phyloP scores from a whole-genome alignment of 2,797 vertebrate species.

The Sebastes goodei region DNA sequence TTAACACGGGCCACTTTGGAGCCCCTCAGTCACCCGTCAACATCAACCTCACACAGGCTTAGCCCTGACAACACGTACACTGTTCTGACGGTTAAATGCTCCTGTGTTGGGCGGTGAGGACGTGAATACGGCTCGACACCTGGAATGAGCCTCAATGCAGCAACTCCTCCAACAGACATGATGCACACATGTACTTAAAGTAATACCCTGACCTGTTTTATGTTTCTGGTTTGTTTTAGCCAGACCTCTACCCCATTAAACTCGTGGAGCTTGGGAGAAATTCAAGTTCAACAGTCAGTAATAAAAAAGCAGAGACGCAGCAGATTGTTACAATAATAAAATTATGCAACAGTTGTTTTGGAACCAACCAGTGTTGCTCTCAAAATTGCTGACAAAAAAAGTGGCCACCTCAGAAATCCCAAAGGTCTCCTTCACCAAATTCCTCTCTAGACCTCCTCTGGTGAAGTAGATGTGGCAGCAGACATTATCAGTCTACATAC shows the following conservation, averaged over 20 bases:
- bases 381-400: background rate
- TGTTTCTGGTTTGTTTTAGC: background rate
- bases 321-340: background rate
- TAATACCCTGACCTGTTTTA: background rate
- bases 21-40: constrained; percentile 71
- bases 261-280: background rate
- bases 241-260: background rate
- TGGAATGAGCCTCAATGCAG: constrained; percentile 34
- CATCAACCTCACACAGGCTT: constrained; percentile 67
- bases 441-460: background rate
- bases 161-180: constrained; percentile 1
- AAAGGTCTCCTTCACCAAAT: background rate
- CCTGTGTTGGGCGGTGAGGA: constrained; percentile 33
- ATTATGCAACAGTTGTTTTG: constrained; percentile 10
- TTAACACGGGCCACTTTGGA: constrained; percentile 74
- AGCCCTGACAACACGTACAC: constrained; percentile 59
- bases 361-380: background rate
- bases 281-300: background rate
- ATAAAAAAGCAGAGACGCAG: background rate
- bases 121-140: constrained; percentile 19
- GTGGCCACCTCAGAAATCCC: background rate
- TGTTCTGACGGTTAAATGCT: constrained; percentile 65
- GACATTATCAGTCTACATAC: background rate
- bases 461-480: background rate
- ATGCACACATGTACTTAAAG: background rate